Percentiles rank a stretch among this genome's conserved stretches.
phyloP scores from a whole-genome alignment of 1,140 invertebrate species.

The Maniola jurtina region DNA sequence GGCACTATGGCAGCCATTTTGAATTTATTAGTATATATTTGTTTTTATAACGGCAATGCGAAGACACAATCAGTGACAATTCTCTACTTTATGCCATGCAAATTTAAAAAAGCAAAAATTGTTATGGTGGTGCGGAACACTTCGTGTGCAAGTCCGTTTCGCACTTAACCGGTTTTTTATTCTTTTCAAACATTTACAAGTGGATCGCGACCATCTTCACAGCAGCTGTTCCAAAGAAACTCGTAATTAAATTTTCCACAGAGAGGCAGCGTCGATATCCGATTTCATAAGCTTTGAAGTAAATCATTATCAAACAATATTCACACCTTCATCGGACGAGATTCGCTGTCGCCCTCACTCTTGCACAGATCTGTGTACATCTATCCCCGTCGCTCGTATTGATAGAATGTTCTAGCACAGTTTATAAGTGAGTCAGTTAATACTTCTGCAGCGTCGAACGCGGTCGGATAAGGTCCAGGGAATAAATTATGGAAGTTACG shows the following conservation, averaged over 20 bases:
- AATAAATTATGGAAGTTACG: conserved; percentile 35
- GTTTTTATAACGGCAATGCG: too few relatives aligned
- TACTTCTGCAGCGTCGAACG: conserved; percentile 23
- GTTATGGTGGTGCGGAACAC: too few relatives aligned
- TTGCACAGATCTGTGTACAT: neutral
- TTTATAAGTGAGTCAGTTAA: conserved; percentile 17
- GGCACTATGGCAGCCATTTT: too few relatives aligned
- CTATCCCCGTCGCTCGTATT: neutral
- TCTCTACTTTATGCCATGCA: too few relatives aligned
- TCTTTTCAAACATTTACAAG: too few relatives aligned
- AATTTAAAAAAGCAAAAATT: too few relatives aligned
- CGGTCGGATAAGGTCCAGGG: conserved; percentile 22
- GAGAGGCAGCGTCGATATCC: neutral
- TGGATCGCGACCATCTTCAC: too few relatives aligned
- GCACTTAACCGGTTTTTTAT: too few relatives aligned
- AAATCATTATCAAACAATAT: neutral
- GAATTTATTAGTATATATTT: too few relatives aligned
- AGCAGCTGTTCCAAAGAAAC: too few relatives aligned
- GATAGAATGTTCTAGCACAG: neutral
- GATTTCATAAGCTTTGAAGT: neutral
- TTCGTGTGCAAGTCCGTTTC: too few relatives aligned
- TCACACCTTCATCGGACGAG: neutral
- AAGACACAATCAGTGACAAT: too few relatives aligned
- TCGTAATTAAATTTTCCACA: neutral
- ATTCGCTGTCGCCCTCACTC: neutral